A percentile compares a stretch with the other conserved stretches of the same genome.
Conservation (phyloP, 2,113 vertebrate species). For the Pterophyllum scalare region DNA sequence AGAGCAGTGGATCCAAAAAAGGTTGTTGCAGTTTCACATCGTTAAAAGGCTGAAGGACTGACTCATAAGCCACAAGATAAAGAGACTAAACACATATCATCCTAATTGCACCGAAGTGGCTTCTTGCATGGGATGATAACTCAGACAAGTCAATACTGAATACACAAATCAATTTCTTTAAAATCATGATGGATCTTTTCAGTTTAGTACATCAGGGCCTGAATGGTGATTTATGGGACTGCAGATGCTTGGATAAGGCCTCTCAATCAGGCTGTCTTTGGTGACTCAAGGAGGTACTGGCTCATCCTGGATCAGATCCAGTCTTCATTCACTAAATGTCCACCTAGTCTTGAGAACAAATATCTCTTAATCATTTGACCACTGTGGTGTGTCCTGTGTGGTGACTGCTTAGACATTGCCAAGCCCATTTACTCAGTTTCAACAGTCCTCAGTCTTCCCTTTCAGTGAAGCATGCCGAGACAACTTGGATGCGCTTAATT, state of each 20-base stretch:
- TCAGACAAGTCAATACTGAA: slow-evolving; percentile 50
- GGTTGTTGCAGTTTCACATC: not conserved
- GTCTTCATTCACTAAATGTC: slow-evolving; percentile 6
- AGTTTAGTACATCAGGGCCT: not conserved
- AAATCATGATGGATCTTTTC: slow-evolving; percentile 39
- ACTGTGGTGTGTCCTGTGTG: not conserved
- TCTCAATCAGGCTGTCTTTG: slow-evolving; percentile 32
- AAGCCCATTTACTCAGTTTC: slow-evolving; percentile 15
- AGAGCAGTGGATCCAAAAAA: not conserved
- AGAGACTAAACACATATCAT: not conserved
- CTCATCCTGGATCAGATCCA: slow-evolving; percentile 14
- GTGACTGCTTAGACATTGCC: not conserved
- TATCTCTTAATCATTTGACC: slow-evolving; percentile 8
- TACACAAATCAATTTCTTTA: slow-evolving; percentile 51
- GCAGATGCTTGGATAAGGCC: slow-evolving; percentile 13
- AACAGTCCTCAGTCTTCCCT: not conserved
- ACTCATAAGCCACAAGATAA: not conserved
- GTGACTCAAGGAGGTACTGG: not conserved
- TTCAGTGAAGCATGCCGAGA: not conserved
- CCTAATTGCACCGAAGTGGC: slow-evolving; percentile 23
- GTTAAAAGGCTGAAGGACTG: not conserved
- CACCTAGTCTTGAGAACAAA: not conserved
- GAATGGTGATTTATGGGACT: slow-evolving; percentile 41
- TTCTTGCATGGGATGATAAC: slow-evolving; percentile 24
- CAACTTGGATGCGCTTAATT: slow-evolving; percentile 2